phyloP scores from a whole-genome alignment of 1,140 invertebrate genomes.

The Diachasma alloeum region DNA sequence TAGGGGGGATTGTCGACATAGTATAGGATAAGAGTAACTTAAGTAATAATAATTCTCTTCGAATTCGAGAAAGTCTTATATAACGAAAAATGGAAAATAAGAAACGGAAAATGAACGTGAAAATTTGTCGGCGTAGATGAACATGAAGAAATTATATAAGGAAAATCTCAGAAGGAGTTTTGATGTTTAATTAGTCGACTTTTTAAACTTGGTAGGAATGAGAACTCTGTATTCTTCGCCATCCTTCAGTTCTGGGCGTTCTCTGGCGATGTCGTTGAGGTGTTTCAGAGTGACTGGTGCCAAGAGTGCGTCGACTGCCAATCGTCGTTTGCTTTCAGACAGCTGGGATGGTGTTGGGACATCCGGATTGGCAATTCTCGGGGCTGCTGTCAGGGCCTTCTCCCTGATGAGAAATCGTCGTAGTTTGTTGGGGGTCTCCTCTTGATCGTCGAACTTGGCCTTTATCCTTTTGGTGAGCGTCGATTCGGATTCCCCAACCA shows the following conservation, averaged over 20 bases:
- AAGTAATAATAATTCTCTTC: too few relatives aligned
- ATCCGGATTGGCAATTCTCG: neutral
- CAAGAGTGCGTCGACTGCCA: neutral
- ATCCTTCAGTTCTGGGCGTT: neutral
- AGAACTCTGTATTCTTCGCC: neutral
- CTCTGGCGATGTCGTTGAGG: neutral
- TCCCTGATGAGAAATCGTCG: neutral
- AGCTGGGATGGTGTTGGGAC: neutral
- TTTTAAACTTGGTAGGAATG: neutral
- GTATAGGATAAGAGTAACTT: too few relatives aligned
- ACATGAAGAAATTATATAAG: too few relatives aligned
- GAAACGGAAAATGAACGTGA: too few relatives aligned
- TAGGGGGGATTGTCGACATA: too few relatives aligned
- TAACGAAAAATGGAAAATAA: too few relatives aligned
- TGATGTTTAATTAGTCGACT: neutral
- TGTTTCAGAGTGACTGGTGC: neutral
- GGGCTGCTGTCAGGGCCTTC: neutral
- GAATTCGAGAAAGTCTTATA: too few relatives aligned
- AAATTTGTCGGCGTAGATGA: too few relatives aligned
- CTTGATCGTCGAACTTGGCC: neutral
- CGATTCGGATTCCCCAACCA: slow-evolving; percentile 1
- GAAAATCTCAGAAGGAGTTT: too few relatives aligned
- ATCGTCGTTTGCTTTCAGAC: neutral
- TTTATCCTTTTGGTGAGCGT: neutral
- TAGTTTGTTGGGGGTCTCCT: neutral